A percentile compares a stretch with the other conserved stretches of the same genome.
Conservation (phyloP, 2,797 vertebrate species). For the Macropus fuliginosus region DNA sequence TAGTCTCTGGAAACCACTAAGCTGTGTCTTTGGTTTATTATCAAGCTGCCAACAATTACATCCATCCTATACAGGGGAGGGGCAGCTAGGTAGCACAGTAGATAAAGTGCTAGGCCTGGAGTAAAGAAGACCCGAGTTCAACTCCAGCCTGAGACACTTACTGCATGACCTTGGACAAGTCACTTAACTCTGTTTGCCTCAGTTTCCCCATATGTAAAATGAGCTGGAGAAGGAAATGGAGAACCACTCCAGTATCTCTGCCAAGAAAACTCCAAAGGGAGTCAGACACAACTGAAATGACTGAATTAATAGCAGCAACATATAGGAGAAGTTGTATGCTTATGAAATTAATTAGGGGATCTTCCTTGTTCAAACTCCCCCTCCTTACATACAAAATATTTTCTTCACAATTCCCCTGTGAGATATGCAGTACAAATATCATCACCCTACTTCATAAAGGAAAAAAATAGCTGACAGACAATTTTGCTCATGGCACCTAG, state of each 20-base stretch:
- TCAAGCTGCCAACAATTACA: background rate
- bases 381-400: background rate
- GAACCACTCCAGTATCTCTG: background rate
- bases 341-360: background rate
- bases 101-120: background rate
- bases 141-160: background rate
- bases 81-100: background rate
- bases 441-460: background rate
- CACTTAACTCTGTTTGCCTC: background rate
- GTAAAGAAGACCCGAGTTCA: background rate
- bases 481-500: background rate
- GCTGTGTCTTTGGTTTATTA: background rate
- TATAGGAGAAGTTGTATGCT: background rate
- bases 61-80: background rate
- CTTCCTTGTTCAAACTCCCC: background rate
- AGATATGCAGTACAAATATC: background rate
- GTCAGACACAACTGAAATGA: background rate
- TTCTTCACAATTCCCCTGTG: background rate
- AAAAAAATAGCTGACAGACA: background rate
- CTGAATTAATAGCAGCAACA: background rate
- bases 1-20: background rate
- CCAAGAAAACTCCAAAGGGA: background rate
- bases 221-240: background rate
- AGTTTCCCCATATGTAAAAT: background rate
- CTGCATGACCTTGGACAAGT: background rate